These are phyloP conservation scores for Entelurus aequoreus DNA, from an alignment of 2,113 vertebrate genomes.

Conservation along the genomic window DNA sequence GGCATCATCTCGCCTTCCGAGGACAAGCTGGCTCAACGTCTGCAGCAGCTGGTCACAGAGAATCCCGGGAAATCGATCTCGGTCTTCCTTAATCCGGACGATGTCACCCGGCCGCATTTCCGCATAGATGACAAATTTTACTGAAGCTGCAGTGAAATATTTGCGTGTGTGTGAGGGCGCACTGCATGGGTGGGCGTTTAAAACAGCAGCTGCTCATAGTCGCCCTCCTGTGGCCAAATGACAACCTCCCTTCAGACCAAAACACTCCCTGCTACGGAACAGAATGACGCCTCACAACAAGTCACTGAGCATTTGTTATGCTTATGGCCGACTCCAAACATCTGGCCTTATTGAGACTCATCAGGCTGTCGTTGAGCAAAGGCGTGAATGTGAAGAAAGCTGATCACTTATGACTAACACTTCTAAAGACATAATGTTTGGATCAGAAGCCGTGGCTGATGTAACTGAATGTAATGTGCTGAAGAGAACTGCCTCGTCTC, in stretches of 20 bases:
- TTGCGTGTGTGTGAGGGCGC: background rate
- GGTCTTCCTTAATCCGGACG: constrained; percentile 79
- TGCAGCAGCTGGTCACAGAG: constrained; percentile 79
- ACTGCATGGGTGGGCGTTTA: background rate
- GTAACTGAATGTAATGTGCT: constrained; percentile 64
- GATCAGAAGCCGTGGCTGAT: constrained; percentile 50
- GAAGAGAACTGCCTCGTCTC: constrained; percentile 33
- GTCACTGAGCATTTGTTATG: constrained; percentile 45
- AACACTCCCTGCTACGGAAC: constrained; percentile 31
- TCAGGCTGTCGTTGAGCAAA: constrained; percentile 33
- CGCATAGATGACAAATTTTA: constrained; percentile 80
- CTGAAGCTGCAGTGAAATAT: constrained; percentile 41
- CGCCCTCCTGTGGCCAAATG: constrained; percentile 8
- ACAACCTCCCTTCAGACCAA: constrained; percentile 46
- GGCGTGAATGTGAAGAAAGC: constrained; percentile 18
- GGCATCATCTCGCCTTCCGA: constrained; percentile 67
- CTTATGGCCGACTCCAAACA: constrained; percentile 41
- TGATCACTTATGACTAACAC: constrained; percentile 22
- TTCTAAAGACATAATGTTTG: constrained; percentile 26
- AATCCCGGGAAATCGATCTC: constrained; percentile 80
- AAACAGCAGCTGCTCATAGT: constrained; percentile 4
- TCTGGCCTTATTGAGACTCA: constrained; percentile 55
- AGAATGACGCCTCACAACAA: constrained; percentile 14
- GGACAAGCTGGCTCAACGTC: constrained; percentile 71
- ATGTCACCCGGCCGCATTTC: constrained; percentile 76